These are phyloP conservation scores for Pygathrix nemaeus DNA, from an alignment of 2,113 vertebrate species.

Conservation along the genomic window DNA sequence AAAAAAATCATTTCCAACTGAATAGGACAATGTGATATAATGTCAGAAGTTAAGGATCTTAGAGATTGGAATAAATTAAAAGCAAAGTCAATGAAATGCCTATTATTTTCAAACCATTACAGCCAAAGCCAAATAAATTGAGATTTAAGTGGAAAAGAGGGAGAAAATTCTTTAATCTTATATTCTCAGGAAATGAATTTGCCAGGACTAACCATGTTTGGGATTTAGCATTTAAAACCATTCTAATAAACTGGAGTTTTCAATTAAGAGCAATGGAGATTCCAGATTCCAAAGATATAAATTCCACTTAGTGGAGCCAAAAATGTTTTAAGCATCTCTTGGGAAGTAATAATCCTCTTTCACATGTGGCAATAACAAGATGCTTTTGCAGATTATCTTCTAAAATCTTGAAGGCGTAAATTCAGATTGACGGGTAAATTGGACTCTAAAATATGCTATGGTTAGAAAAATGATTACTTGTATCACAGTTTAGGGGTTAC, in stretches of 20 bases:
- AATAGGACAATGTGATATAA: not conserved
- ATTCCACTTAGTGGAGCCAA: constrained; percentile 49
- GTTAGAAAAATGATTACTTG: constrained; percentile 44
- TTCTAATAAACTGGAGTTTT: constrained; percentile 64
- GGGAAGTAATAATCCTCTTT: constrained; percentile 55
- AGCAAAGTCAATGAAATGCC: not conserved
- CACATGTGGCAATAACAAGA: constrained; percentile 45
- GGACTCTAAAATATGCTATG: constrained; percentile 27
- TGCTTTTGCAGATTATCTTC: constrained; percentile 57
- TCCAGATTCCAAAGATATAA: constrained; percentile 19
- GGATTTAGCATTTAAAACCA: constrained; percentile 44
- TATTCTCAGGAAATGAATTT: constrained; percentile 44
- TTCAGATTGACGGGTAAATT: constrained; percentile 34
- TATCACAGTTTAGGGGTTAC: not conserved
- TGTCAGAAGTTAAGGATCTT: not conserved
- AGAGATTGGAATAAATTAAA: not conserved
- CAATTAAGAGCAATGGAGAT: constrained; percentile 47
- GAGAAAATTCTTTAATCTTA: constrained; percentile 3
- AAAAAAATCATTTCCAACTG: constrained; percentile 22
- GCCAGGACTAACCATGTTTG: constrained; percentile 17
- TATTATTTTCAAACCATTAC: constrained; percentile 13
- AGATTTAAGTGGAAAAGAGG: constrained; percentile 31
- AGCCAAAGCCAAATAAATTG: constrained; percentile 2
- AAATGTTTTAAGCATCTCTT: constrained; percentile 38
- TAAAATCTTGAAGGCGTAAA: constrained; percentile 57